Evolutionary conservation across 1,140 invertebrate species (phyloP), one percentile per base, ranked within the genome.

Genomic region (Xylocopa sonorina): DNA sequence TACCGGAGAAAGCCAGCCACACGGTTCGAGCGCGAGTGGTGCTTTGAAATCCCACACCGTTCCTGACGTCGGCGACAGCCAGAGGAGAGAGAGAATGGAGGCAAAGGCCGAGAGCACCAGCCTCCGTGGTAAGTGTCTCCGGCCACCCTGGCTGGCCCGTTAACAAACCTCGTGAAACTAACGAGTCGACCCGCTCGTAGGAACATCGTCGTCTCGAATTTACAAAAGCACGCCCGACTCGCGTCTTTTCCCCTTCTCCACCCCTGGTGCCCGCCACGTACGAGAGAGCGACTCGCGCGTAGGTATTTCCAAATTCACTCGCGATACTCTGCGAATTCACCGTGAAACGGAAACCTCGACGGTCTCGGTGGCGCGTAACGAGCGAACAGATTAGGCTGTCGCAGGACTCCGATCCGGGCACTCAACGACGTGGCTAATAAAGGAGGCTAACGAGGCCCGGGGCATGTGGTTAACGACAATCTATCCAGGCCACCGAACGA

Each of bases 401-500:
- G 58, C 46, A 41, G 57, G 48, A 78, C 73, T 53, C 67, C 48
- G 60, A 83, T 71, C 58, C 58, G 34, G 41, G 74, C n/a, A 51
- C n/a, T 62, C 48, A 38, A 58, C 41, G 55, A 84, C 32, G 57
- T 48, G n/a, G 18, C 27, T 34, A 71, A 63, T 66, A 79, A 87
- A 64, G 72, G 48, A 85, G 66, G 57, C 87, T 89, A 90, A 89
- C 84, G 88, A 90, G 85, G 80, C 68, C n/a, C 75, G 62, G 82
- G 85, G 86, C 87, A 90, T 89, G 81, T 88, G 88, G 87, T 84
- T 84, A 79, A 85, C 88, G 82, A 83, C 64, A 62, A 74, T 76
- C 34, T 78, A 78, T 81, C 64, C 53, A 38, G 57, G 38, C 57
- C 34, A 63, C 55, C 77, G 66, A 69, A 46, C 64, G 63, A 79